phyloP scores from a whole-genome alignment of 1,140 invertebrate genomes.

The Saccostrea echinata region DNA sequence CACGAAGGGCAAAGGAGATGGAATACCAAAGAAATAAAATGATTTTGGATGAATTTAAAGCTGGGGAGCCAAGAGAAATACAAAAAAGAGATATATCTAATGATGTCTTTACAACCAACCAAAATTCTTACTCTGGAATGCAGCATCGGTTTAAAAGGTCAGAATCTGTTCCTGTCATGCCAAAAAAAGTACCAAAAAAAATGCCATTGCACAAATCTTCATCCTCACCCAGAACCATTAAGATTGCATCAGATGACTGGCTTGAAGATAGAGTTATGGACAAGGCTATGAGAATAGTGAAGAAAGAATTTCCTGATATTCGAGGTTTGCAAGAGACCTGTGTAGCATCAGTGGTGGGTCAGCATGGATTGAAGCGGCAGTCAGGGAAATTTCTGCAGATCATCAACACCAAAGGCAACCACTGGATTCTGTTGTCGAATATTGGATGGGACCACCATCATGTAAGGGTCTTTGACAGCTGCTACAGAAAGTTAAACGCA shows the following conservation, averaged over 20 bases:
- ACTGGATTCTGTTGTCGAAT: slow-evolving; percentile 55
- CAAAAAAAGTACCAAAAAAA: not conserved
- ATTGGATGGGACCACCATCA: slow-evolving; percentile 15
- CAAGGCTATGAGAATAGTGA: slow-evolving; percentile 41
- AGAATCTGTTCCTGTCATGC: not conserved
- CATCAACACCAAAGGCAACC: slow-evolving; percentile 42
- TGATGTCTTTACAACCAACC: too few species aligned
- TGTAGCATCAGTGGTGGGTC: slow-evolving; percentile 23
- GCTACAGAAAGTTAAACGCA: slow-evolving; percentile 11
- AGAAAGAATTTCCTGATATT: slow-evolving; percentile 45
- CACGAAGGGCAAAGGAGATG: too few species aligned
- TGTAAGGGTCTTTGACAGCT: slow-evolving; percentile 55
- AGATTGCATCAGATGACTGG: not conserved
- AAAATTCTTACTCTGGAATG: too few species aligned
- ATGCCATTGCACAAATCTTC: not conserved
- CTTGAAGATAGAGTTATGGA: slow-evolving; percentile 46
- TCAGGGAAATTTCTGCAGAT: slow-evolving; percentile 50
- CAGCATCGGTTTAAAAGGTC: not conserved
- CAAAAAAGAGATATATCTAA: too few species aligned
- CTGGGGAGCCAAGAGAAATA: too few species aligned
- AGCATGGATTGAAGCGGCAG: slow-evolving; percentile 33
- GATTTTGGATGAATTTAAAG: too few species aligned
- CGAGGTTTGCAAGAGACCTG: slow-evolving; percentile 45
- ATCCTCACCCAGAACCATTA: not conserved
- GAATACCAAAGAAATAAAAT: too few species aligned